phyloP scores from a whole-genome alignment of 37 sponge, comb jelly and placozoan species.

The Ianthella basta region DNA sequence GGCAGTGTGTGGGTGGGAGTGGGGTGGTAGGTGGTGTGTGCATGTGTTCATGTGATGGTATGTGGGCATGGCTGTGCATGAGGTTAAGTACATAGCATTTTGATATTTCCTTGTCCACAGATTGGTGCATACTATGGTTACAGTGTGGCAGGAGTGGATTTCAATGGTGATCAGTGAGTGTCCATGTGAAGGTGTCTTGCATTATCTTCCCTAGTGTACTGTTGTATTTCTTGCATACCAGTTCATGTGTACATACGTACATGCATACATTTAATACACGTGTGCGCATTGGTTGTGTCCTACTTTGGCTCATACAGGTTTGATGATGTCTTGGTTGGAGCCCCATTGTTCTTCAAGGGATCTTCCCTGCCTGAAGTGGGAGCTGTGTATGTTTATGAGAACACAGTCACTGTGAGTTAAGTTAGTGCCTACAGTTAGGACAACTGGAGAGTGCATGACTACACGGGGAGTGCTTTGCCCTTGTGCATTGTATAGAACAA shows the following conservation, averaged over 20 bases:
- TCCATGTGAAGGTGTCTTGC: too few species aligned
- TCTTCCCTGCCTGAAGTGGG: conserved; percentile 22
- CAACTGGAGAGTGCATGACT: too few species aligned
- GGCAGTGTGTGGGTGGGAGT: too few species aligned
- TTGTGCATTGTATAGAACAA: too few species aligned
- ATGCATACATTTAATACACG: not conserved
- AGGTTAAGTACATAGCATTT: not conserved
- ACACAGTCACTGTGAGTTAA: not conserved
- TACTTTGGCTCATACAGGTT: not conserved
- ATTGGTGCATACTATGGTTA: conserved; percentile 30
- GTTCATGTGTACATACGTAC: not conserved
- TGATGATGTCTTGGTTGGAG: conserved; percentile 33
- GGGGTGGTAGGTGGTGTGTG: too few species aligned
- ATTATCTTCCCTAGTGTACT: too few species aligned
- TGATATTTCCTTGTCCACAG: not conserved
- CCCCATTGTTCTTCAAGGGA: conserved; percentile 21
- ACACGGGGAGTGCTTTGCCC: too few species aligned
- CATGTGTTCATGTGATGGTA: too few species aligned
- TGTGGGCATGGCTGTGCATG: too few species aligned
- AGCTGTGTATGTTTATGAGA: conserved; percentile 16
- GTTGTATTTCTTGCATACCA: too few species aligned
- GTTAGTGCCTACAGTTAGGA: too few species aligned
- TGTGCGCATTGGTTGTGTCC: not conserved
- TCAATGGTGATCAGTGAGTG: conserved; percentile 22
- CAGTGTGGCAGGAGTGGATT: conserved; percentile 3